A percentile compares a stretch with the other conserved stretches of the same genome.
Evolutionary conservation across 1,140 invertebrate genomes (phyloP).

Genomic region (Drosophila funebris): DNA sequence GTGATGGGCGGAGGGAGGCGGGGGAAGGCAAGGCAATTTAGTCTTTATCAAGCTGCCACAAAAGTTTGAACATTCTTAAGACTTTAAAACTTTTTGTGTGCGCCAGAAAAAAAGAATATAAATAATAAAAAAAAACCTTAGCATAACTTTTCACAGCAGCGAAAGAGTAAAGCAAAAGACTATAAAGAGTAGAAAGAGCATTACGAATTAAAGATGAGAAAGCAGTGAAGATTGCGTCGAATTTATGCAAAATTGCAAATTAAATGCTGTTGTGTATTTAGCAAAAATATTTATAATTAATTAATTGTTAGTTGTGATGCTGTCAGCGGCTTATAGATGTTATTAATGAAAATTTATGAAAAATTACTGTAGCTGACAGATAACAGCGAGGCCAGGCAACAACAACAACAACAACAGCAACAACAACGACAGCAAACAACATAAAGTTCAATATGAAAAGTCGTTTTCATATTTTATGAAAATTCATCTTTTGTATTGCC

Average conservation of each 20-base stretch:
- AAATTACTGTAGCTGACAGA: conserved; percentile 47
- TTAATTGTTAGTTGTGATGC: conserved; percentile 55
- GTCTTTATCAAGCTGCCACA: conserved; percentile 24
- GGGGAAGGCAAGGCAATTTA: conserved; percentile 5
- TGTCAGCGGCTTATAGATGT: conserved; percentile 39
- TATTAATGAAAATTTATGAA: conserved; percentile 60
- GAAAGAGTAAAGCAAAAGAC: background rate
- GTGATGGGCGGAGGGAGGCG: no score
- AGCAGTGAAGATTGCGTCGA: background rate
- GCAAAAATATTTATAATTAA: conserved; percentile 61
- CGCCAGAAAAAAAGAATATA: no score
- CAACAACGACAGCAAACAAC: background rate
- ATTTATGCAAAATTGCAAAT: conserved; percentile 3
- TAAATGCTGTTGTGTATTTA: conserved; percentile 1
- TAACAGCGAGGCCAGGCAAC: background rate
- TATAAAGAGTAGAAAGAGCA: background rate
- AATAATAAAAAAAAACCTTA: conserved; percentile 40
- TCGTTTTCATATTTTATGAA: conserved; percentile 61
- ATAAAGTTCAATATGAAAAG: conserved; percentile 47
- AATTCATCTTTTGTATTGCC: conserved; percentile 66
- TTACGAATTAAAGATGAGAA: no score
- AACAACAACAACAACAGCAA: background rate
- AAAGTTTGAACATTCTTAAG: conserved; percentile 53
- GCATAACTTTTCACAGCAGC: conserved; percentile 41
- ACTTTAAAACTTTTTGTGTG: conserved; percentile 34